Conservation (phyloP, 2,797 vertebrate genomes). For the Enteromius radiatus region DNA sequence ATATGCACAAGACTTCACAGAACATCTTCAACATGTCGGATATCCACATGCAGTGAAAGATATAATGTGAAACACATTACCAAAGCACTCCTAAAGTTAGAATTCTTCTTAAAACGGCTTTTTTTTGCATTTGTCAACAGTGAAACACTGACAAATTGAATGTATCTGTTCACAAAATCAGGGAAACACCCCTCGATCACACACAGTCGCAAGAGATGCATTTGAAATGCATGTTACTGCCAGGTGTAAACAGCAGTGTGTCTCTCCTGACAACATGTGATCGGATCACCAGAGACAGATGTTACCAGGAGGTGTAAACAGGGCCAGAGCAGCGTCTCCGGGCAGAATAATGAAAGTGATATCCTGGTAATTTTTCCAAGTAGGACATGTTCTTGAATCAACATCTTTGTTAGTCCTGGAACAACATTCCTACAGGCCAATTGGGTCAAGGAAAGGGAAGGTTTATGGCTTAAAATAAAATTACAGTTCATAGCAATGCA, state of each 20-base stretch:
- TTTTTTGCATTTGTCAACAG: background rate
- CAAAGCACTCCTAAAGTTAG: background rate
- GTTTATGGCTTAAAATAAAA: background rate
- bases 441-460: background rate
- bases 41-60: background rate
- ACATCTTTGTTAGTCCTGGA: background rate
- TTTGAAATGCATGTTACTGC: background rate
- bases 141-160: background rate
- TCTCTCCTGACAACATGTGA: conserved; percentile 17
- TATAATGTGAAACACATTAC: background rate
- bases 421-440: background rate
- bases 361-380: background rate
- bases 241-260: conserved; percentile 19
- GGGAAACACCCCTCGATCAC: background rate
- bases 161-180: background rate
- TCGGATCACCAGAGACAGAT: conserved; percentile 13
- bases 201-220: background rate
- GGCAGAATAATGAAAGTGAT: conserved; percentile 51
- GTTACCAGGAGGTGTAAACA: conserved; percentile 11
- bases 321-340: background rate
- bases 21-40: background rate
- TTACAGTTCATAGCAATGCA: background rate
- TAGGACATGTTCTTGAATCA: conserved; percentile 11
- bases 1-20: background rate
- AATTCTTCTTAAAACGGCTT: background rate